Conservation (phyloP, 2,113 vertebrate genomes). For the Chascanopsetta lugubris region DNA sequence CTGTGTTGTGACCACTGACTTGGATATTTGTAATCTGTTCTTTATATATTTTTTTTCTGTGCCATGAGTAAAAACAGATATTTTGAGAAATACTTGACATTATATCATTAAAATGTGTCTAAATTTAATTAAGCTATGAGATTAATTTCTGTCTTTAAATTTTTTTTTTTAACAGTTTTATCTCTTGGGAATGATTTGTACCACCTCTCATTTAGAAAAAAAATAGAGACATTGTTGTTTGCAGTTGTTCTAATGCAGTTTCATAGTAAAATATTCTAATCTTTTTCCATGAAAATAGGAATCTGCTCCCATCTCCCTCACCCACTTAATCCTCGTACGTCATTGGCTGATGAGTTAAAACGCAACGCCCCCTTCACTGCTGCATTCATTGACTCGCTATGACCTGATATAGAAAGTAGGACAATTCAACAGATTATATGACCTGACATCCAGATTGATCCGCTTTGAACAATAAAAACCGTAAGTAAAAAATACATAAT, state of each 20-base stretch:
- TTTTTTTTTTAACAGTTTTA: not conserved
- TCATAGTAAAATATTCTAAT: not conserved
- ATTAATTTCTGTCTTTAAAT: not conserved
- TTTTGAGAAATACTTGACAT: not conserved
- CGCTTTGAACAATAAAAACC: too few relatives aligned
- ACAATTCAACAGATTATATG: too few relatives aligned
- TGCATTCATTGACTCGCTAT: conserved; percentile 23
- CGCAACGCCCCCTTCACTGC: conserved; percentile 24
- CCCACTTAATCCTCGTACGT: not conserved
- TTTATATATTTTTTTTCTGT: conserved; percentile 43
- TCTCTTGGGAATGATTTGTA: too few relatives aligned
- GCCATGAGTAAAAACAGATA: conserved; percentile 17
- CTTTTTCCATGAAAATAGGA: not conserved
- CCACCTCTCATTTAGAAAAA: too few relatives aligned
- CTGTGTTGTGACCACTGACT: conserved; percentile 63
- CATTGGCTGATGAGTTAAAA: not conserved
- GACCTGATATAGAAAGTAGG: not conserved
- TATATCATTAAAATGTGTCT: too few relatives aligned
- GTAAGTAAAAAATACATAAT: too few relatives aligned
- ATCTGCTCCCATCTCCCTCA: not conserved
- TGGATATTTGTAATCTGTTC: conserved; percentile 41
- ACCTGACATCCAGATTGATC: too few relatives aligned
- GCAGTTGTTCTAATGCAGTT: too few relatives aligned
- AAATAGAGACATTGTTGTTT: too few relatives aligned
- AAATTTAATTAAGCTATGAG: too few relatives aligned